Conservation (phyloP, 2,113 vertebrate species). For the Butastur rufipennis region DNA sequence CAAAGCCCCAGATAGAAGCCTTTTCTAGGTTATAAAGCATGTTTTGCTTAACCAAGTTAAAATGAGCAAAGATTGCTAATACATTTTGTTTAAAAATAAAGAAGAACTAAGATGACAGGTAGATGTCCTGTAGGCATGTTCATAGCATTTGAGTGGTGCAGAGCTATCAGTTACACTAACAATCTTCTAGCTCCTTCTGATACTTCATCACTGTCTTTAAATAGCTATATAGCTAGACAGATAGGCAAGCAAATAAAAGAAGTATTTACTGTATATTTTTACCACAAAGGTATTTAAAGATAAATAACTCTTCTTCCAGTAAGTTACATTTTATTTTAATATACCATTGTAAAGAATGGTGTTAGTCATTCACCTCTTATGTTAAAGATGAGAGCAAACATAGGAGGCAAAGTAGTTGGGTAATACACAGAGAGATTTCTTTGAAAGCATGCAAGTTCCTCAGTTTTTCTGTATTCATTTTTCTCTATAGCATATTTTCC, state of each 20-base stretch:
- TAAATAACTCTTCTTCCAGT: not conserved
- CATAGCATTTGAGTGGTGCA: slow-evolving; percentile 30
- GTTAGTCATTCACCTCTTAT: not conserved
- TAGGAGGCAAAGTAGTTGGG: not conserved
- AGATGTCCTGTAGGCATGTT: slow-evolving; percentile 46
- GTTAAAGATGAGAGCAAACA: not conserved
- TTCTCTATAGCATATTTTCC: not conserved
- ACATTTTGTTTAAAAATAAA: slow-evolving; percentile 18
- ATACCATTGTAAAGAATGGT: not conserved
- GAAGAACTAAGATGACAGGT: not conserved
- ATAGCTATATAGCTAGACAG: not conserved
- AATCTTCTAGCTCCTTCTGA: slow-evolving; percentile 57
- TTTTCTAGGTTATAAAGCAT: not conserved
- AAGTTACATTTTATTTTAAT: slow-evolving; percentile 9
- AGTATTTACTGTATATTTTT: slow-evolving; percentile 38
- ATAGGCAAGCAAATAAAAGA: slow-evolving; percentile 37
- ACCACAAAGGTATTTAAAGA: slow-evolving; percentile 6
- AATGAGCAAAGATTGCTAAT: slow-evolving; percentile 1
- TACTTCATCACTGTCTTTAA: not conserved
- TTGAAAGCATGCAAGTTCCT: not conserved
- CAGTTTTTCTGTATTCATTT: not conserved
- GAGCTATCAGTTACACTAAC: slow-evolving; percentile 58
- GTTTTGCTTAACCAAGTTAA: not conserved
- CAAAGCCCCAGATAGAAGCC: not conserved
- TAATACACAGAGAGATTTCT: not conserved